Evolutionary conservation across 2,113 vertebrate genomes (phyloP).

Genomic region (Psilopsiagon aymara): DNA sequence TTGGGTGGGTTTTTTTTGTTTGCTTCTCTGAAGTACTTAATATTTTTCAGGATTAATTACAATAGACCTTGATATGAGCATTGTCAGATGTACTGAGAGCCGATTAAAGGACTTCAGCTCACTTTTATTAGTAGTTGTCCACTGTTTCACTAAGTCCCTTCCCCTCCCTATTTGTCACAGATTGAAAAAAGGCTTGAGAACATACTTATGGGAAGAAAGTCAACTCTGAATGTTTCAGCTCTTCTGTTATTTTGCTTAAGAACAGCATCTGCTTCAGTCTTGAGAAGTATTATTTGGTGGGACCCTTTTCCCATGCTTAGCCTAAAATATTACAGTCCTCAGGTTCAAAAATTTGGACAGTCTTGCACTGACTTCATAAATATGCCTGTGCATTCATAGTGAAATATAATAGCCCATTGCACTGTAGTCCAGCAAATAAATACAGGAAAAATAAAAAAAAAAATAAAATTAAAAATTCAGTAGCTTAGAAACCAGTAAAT

Average conservation of each 20-base stretch:
- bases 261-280: not conserved
- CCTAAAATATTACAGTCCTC: not conserved
- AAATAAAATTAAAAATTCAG: not conserved
- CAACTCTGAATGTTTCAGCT: not conserved
- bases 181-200: not conserved
- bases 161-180: not conserved
- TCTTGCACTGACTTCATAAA: not conserved
- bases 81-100: not conserved
- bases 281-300: not conserved
- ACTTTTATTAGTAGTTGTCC: not conserved
- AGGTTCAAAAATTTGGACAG: not conserved
- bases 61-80: not conserved
- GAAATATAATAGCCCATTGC: not conserved
- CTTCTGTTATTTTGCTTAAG: not conserved
- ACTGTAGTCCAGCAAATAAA: not conserved
- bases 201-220: not conserved
- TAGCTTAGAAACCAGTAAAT: not conserved
- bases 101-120: not conserved
- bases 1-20: accelerated
- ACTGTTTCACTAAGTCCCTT: not conserved
- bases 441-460: not conserved
- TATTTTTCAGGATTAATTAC: not conserved
- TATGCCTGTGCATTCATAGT: not conserved
- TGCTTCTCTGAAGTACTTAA: not conserved
- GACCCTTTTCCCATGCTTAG: not conserved